Conservation (phyloP, 2,888 invertebrate genomes). For the Adela reaumurella region DNA sequence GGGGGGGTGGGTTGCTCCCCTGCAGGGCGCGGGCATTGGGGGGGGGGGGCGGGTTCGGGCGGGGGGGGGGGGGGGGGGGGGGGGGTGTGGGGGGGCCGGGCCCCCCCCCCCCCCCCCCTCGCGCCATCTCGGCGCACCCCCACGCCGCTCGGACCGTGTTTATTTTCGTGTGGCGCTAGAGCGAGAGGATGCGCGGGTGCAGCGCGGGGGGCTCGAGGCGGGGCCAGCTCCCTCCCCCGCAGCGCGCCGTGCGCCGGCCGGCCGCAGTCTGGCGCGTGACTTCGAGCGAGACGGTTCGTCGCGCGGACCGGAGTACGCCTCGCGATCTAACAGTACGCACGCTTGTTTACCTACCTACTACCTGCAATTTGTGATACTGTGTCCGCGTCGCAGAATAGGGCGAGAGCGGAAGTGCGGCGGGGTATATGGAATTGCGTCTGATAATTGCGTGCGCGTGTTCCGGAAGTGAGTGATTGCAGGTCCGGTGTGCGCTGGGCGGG, state of each 20-base stretch:
- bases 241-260: slow-evolving; percentile 52
- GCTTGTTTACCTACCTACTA: not conserved
- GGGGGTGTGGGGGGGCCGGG: not conserved
- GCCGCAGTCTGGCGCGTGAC: slow-evolving; percentile 47
- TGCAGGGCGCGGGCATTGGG: slow-evolving; percentile 1
- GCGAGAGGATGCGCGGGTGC: slow-evolving; percentile 1
- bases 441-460: too few relatives aligned
- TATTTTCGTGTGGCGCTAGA: slow-evolving; percentile 31
- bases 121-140: too few relatives aligned
- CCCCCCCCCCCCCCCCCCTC: slow-evolving; percentile 17
- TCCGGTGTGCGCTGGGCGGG: slow-evolving; percentile 8
- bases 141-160: slow-evolving; percentile 34
- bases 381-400: too few relatives aligned
- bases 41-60: slow-evolving; percentile 16
- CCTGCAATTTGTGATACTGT: too few relatives aligned
- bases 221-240: slow-evolving; percentile 43
- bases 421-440: not conserved
- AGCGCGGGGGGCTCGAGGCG: slow-evolving; percentile 17
- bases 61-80: slow-evolving; percentile 13
- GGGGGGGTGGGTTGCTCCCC: slow-evolving; percentile 1
- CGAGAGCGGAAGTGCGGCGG: slow-evolving; percentile 1
- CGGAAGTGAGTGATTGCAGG: slow-evolving; percentile 1
- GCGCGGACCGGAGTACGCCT: slow-evolving; percentile 20
- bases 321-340: not conserved
- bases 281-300: slow-evolving; percentile 23